These are phyloP conservation scores for Rhagonycha fulva DNA, from an alignment of 2,888 invertebrate species.

Conservation along the genomic window DNA sequence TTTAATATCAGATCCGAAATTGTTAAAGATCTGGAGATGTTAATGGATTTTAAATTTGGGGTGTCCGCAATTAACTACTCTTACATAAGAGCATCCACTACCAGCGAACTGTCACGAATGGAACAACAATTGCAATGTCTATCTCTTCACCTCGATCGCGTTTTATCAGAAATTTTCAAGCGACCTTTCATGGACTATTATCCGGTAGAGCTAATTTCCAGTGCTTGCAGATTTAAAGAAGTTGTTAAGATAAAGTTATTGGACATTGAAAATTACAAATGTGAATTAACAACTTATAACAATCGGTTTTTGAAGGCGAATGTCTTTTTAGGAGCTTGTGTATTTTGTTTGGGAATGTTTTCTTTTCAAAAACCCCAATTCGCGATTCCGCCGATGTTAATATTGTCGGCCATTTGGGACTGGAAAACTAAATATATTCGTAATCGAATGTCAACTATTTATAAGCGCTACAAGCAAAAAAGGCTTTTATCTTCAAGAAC, in stretches of 20 bases:
- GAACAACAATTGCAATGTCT: background rate
- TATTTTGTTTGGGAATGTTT: background rate
- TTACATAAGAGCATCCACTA: background rate
- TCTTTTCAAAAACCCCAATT: background rate
- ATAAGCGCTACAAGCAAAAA: background rate
- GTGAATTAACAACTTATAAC: background rate
- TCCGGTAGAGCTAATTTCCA: background rate
- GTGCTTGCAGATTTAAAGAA: background rate
- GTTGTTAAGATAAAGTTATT: background rate
- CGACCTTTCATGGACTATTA: background rate
- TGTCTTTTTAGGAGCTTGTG: background rate
- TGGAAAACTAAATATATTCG: background rate
- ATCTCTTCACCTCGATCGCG: background rate
- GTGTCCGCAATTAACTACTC: background rate
- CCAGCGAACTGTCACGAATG: background rate
- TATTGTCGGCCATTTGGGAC: background rate
- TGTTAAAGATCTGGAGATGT: background rate
- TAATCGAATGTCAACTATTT: background rate
- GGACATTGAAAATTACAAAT: background rate
- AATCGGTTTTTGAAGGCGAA: background rate
- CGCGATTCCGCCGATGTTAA: background rate
- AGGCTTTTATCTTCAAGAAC: background rate
- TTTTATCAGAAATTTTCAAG: background rate
- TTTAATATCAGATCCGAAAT: background rate
- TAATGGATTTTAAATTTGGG: background rate